Conservation (phyloP, 2,888 invertebrate species). For the Disparrhopalites patrizii region DNA sequence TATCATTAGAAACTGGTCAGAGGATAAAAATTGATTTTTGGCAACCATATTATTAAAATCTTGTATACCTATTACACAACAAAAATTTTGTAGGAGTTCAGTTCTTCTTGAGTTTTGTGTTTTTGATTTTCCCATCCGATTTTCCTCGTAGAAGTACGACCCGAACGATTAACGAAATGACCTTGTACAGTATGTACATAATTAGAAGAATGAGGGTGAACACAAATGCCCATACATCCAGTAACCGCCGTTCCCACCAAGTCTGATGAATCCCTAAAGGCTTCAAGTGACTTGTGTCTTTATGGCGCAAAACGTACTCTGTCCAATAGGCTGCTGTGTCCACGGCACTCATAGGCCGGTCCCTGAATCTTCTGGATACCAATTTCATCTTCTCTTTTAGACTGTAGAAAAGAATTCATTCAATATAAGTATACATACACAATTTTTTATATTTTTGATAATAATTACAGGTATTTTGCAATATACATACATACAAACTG, state of each 20-base stretch:
- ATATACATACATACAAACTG: background rate
- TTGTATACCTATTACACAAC: no score
- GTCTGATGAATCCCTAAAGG: constrained; percentile 1
- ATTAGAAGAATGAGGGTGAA: no score
- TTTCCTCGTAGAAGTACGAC: no score
- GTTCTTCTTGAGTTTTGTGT: no score
- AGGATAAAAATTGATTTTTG: no score
- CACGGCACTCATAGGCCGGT: background rate
- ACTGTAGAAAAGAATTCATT: no score
- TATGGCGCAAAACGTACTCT: background rate
- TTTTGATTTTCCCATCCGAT: no score
- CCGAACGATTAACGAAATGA: no score
- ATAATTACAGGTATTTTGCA: background rate
- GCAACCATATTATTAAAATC: no score
- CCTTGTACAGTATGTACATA: no score
- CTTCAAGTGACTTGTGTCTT: background rate
- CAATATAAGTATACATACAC: background rate
- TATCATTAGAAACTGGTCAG: no score
- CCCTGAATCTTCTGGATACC: background rate
- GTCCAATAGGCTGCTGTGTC: constrained; percentile 3
- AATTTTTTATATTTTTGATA: background rate
- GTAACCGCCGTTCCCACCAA: background rate
- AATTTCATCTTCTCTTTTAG: constrained; percentile 1
- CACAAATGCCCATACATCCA: background rate
- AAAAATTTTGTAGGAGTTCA: no score